These are phyloP conservation scores for Paracanthobrama guichenoti DNA, from an alignment of 2,113 vertebrate genomes.

Conservation along the genomic window DNA sequence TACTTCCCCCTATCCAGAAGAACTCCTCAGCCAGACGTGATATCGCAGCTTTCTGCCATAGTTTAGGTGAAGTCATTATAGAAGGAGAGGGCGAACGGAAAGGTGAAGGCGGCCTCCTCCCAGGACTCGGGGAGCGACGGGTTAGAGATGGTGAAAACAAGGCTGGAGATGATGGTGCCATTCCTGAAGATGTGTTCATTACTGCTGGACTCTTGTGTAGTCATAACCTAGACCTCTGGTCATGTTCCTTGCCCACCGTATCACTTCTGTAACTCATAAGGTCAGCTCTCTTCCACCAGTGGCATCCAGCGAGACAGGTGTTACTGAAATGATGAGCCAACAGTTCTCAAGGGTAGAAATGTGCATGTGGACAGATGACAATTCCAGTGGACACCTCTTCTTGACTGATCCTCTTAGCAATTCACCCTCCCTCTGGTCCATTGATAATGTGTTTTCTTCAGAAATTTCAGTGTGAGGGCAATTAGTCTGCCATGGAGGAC, in stretches of 20 bases:
- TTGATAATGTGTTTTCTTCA: constrained; percentile 37
- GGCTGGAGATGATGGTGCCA: constrained; percentile 66
- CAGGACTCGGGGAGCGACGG: constrained; percentile 13
- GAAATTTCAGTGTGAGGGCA: not conserved
- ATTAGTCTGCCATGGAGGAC: constrained; percentile 14
- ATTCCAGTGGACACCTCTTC: constrained; percentile 17
- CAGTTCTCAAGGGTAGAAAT: constrained; percentile 24
- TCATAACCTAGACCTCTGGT: constrained; percentile 29
- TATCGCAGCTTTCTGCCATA: constrained; percentile 77
- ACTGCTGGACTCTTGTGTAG: constrained; percentile 61
- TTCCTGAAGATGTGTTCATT: constrained; percentile 64
- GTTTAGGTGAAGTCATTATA: constrained; percentile 73
- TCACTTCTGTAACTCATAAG: not conserved
- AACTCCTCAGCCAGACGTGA: constrained; percentile 84
- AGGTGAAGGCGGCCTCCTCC: constrained; percentile 34
- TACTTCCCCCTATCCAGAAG: constrained; percentile 89
- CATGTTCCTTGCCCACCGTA: constrained; percentile 21
- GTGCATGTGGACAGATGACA: not conserved
- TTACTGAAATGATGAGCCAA: constrained; percentile 34
- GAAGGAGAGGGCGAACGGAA: constrained; percentile 55
- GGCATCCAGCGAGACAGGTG: not conserved
- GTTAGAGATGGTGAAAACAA: constrained; percentile 53
- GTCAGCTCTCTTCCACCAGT: not conserved
- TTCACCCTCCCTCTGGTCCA: constrained; percentile 19
- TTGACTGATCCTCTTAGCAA: constrained; percentile 16